Percentiles rank a stretch among this genome's conserved stretches.
Evolutionary conservation across 1,140 invertebrate species (phyloP).

Genomic region (Musca vetustissima): DNA sequence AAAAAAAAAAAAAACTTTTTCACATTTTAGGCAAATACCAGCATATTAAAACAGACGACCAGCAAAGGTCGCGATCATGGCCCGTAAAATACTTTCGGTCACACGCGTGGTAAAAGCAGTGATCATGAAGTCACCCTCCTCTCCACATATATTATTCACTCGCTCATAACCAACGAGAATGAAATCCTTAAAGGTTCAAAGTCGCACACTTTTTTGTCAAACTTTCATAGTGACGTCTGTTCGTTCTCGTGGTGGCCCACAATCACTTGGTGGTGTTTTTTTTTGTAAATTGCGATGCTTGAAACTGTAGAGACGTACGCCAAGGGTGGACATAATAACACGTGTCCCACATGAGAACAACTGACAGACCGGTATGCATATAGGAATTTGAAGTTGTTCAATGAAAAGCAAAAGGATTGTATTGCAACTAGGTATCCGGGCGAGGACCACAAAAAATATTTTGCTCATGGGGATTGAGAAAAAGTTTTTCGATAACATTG

Average conservation of each 20-base stretch:
- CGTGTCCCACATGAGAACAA: slow-evolving; percentile 29
- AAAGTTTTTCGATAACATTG: too few species aligned
- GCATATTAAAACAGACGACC: not conserved
- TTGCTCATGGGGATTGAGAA: too few species aligned
- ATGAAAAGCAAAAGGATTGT: too few species aligned
- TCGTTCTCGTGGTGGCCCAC: too few species aligned
- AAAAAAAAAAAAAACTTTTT: too few species aligned
- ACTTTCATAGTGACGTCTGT: too few species aligned
- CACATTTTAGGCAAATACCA: slow-evolving; percentile 2
- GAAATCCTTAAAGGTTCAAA: too few species aligned
- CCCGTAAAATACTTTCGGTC: not conserved
- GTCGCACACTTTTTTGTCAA: too few species aligned
- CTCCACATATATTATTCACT: too few species aligned
- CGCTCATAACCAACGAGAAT: too few species aligned
- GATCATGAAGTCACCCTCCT: not conserved
- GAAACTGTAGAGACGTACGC: not conserved
- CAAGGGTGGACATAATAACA: slow-evolving; percentile 10
- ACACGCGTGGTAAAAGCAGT: slow-evolving; percentile 8
- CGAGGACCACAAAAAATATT: too few species aligned
- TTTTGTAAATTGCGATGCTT: not conserved
- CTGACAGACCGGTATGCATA: not conserved
- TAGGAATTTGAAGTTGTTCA: not conserved
- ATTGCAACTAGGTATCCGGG: too few species aligned
- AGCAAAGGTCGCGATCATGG: not conserved
- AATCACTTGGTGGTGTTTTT: not conserved